A percentile compares a stretch with the other conserved stretches of the same genome.
phyloP scores from a whole-genome alignment of 2,797 vertebrate species.

The Octomys mimax region DNA sequence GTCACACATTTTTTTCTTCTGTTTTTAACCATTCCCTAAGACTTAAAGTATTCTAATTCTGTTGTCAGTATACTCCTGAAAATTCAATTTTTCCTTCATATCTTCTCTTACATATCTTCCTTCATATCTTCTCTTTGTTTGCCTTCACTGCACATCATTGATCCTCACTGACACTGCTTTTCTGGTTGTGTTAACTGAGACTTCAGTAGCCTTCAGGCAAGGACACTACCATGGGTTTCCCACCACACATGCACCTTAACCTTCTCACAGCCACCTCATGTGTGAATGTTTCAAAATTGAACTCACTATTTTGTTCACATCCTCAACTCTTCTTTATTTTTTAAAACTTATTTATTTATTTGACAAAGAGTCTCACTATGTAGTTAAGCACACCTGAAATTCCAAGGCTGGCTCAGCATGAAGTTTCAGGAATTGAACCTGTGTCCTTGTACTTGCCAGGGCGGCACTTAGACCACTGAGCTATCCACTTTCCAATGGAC shows the following conservation, averaged over 20 bases:
- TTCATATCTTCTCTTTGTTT: background rate
- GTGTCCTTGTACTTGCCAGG: too few relatives aligned
- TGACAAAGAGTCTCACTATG: too few relatives aligned
- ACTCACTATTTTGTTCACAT: background rate
- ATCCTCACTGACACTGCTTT: background rate
- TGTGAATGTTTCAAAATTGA: background rate
- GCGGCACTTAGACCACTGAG: too few relatives aligned
- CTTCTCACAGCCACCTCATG: background rate
- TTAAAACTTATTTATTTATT: too few relatives aligned
- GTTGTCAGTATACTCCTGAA: background rate
- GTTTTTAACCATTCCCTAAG: background rate
- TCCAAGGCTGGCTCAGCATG: too few relatives aligned
- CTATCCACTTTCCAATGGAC: background rate
- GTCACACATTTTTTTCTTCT: background rate
- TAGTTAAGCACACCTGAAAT: too few relatives aligned
- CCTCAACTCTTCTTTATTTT: background rate
- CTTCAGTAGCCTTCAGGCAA: background rate
- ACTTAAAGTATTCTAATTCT: background rate
- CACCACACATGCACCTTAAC: background rate
- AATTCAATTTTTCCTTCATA: background rate
- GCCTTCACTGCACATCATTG: background rate
- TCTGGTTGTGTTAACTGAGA: background rate
- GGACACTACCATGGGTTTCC: background rate
- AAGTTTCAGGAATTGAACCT: too few relatives aligned
- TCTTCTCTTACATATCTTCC: background rate